Conservation (phyloP, 2,797 vertebrate species). For the Mormyrops boulengeri region DNA sequence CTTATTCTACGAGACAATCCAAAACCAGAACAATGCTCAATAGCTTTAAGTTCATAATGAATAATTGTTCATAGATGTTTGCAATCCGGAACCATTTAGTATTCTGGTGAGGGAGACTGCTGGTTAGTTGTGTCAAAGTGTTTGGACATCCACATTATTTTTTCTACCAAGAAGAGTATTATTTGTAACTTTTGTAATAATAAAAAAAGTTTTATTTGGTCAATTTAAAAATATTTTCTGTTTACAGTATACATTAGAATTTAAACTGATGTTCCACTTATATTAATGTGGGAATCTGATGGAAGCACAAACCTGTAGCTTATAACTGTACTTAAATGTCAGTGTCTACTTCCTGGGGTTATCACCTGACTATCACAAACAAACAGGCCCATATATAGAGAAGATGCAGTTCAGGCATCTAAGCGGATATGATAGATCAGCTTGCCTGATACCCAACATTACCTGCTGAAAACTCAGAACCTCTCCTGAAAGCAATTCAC, state of each 20-base stretch:
- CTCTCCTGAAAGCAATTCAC: conserved; percentile 5
- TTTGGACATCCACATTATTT: not conserved
- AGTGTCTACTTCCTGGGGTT: not conserved
- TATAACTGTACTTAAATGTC: not conserved
- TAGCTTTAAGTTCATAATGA: not conserved
- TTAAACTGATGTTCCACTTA: not conserved
- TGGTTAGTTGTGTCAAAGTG: not conserved
- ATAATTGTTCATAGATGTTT: not conserved
- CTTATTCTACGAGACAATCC: not conserved
- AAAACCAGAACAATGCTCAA: not conserved
- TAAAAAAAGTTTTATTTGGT: not conserved
- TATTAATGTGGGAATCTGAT: not conserved
- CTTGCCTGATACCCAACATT: not conserved
- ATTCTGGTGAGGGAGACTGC: not conserved
- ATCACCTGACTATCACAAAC: not conserved
- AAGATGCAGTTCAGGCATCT: not conserved
- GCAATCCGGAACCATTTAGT: not conserved
- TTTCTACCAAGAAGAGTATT: not conserved
- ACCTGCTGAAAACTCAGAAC: conserved; percentile 1
- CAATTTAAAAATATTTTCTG: not conserved
- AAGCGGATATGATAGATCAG: not conserved
- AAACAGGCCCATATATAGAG: not conserved
- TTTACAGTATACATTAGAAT: not conserved
- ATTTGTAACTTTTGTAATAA: not conserved
- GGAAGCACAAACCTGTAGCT: not conserved